Base-by-base conservation (phyloP, 2,797 vertebrate species). In the Phalloptychus januarius region DNA sequence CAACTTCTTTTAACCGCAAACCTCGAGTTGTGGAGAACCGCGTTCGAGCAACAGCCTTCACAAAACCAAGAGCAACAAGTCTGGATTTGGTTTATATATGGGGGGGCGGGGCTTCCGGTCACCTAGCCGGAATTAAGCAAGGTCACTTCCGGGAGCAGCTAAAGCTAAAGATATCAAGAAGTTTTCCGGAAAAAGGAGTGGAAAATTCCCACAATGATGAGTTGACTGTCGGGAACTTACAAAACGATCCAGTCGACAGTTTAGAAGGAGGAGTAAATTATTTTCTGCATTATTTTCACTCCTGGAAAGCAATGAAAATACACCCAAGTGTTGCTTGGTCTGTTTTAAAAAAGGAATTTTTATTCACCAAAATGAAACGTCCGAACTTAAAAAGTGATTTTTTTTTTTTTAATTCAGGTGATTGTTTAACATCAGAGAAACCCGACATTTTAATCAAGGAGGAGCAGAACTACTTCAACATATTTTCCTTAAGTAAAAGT, bases 11-110 rank as follows among this genome's bases (percentile, higher is more conserved):
- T 28, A 50, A 25, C 23, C 2, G 7, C 4, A 5, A 54, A 54
- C 13, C 20, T 54, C 2, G 38, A 33, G 56, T 31, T 28, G 5
- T 61, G 12, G 13, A 16, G 28, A 31, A 15, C 28, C 11, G 0
- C 2, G 0, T 15, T 13, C 11, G 15, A 61, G 2, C 0, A 16
- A 6, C 5, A 61, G n/a, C 5, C 2, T 0, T 0, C 25, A 75
- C 1, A 36, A n/a, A 40, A 13, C 0, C 18, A 2, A 23, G 28
- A 7, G 8, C 5, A 25, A 20, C 4, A 0, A 10, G 33, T 10
- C 20, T 1, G 31, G 8, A 23, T 5, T 20, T 5, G 28, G 54
- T 1, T 33, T 48, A 46, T 20, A 48, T 67, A 33, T 0, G 8
- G 28, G 15, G 18, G 72, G 73, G 72, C 40, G 73, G 54, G n/a